Base-by-base conservation (phyloP, 2,888 invertebrate species). In the Apotomis betuletana region DNA sequence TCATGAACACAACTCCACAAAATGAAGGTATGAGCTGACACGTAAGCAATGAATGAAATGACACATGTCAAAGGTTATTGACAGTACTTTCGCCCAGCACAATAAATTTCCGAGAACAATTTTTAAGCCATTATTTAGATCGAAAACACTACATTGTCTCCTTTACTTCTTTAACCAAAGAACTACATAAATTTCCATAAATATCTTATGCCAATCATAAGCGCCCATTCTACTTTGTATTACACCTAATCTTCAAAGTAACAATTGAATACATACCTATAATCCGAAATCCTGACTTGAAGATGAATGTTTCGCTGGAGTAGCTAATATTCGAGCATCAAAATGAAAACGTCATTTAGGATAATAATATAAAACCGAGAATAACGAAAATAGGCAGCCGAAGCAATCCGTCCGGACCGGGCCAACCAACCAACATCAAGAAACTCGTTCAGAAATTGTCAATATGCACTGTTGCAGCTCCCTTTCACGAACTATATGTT, bases 41-140 rank as follows among this genome's bases (percentile, higher is more conserved):
- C 93, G 93, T 93, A 93, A 89, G 93, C 93, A 93, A 83, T 92
- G 93, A 93, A 93, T 88, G 92, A 92, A 93, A 83, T 92, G 93
- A 93, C 93, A 93, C 90, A 93, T 93, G 93, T 93, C 93, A 93
- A 91, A 93, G 93, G 92, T 92, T 93, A 93, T 87, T 92, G 91
- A 91, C 91, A 91, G 89, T 81, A 83, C 84, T 86, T 85, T 85
- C 84, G 81, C 78, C 80, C 75, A 80, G 81, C 81, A 80, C 76
- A 67, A 52, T 62, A 46, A 41, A 49, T 63, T 67, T 70, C 59
- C 49, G 13, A 64, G 68, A 70, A 60, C 67, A 68, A 57, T 60
- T 63, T 54, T 63, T 54, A n/a, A n/a, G 12, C 52, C 38, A 65
- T 70, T 76, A 73, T 69, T 63, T 52, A 74, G 71, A 57, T 61